These are phyloP conservation scores for Cryptoleucopteryx plumbea DNA, from an alignment of 2,113 vertebrate species.

Conservation along the genomic window DNA sequence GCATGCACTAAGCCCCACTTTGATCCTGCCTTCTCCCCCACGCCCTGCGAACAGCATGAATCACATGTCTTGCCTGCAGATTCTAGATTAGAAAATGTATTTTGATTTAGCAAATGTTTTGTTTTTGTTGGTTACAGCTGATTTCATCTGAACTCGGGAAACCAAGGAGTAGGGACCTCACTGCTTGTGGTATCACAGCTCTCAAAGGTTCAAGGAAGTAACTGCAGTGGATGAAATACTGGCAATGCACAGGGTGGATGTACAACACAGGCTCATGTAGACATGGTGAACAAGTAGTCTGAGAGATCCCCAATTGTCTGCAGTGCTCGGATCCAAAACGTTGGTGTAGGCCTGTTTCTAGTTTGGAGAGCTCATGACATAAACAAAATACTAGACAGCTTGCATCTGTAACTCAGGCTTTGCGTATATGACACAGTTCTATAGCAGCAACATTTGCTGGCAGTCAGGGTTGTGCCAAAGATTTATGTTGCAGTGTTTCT, in stretches of 20 bases:
- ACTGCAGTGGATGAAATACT: background rate
- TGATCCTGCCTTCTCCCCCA: background rate
- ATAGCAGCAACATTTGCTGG: background rate
- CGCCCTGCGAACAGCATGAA: background rate
- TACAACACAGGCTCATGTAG: background rate
- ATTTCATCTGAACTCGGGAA: background rate
- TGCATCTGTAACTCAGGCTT: background rate
- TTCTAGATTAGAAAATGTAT: background rate
- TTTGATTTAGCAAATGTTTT: constrained; percentile 14
- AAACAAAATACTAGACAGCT: background rate
- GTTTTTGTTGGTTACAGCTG: background rate
- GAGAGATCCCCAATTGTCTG: background rate
- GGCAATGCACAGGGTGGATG: background rate
- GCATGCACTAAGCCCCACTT: background rate
- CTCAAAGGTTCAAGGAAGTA: background rate
- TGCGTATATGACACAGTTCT: background rate
- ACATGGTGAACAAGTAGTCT: background rate
- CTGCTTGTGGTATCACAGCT: background rate
- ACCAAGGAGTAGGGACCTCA: background rate
- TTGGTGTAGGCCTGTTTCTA: background rate
- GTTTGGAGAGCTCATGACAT: background rate
- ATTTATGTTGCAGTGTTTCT: background rate
- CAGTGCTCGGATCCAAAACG: background rate
- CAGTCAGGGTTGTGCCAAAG: background rate
- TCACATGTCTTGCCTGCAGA: background rate